Conservation (phyloP, 2,888 invertebrate genomes). For the Eledone cirrhosa region DNA sequence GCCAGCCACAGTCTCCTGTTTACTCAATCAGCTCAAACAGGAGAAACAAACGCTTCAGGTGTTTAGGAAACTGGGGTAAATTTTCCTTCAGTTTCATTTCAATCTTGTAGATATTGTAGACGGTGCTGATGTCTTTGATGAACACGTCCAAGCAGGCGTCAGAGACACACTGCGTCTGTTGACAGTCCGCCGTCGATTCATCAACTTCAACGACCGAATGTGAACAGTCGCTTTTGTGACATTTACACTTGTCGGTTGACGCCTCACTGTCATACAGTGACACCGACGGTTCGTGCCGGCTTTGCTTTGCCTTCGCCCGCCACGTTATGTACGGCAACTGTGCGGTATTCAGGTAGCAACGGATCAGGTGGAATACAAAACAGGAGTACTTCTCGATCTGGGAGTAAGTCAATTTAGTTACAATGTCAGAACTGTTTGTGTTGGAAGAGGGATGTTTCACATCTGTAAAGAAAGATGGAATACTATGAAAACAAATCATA, state of each 20-base stretch:
- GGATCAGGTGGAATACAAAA: slow-evolving; percentile 27
- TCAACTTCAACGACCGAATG: not conserved
- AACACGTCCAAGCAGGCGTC: not conserved
- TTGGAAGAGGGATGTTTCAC: not conserved
- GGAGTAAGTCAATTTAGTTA: not conserved
- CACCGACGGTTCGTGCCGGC: not conserved
- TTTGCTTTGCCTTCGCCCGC: not conserved
- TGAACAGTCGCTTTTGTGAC: too few species aligned
- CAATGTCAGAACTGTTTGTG: not conserved
- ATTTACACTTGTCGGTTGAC: too few species aligned
- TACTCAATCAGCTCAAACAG: not conserved
- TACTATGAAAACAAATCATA: too few species aligned
- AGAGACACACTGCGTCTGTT: not conserved
- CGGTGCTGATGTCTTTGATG: not conserved
- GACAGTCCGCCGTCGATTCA: not conserved
- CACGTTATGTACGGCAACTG: slow-evolving; percentile 15
- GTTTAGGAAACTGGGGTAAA: not conserved
- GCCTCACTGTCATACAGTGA: not conserved
- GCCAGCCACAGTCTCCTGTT: not conserved
- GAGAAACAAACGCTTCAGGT: not conserved
- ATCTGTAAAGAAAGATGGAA: not conserved
- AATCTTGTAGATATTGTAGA: not conserved
- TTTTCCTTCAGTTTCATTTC: not conserved
- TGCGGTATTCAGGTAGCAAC: not conserved
- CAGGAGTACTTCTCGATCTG: slow-evolving; percentile 15